phyloP scores from a whole-genome alignment of 2,888 invertebrate species.

The Sericinus montela region DNA sequence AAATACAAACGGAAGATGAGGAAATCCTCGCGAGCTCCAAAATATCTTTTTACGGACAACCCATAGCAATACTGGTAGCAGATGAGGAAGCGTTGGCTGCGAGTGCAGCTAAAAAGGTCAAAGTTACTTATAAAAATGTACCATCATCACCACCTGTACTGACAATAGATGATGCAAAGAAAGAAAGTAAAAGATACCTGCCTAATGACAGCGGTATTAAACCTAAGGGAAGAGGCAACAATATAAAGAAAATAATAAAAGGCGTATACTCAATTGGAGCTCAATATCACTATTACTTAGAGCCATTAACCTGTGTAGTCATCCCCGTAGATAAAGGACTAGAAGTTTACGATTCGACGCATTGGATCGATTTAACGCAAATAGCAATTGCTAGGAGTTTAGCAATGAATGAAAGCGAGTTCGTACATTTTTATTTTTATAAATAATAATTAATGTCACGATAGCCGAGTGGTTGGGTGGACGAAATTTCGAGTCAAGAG shows the following conservation, averaged over 20 bases:
- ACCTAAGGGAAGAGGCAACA: slow-evolving; percentile 47
- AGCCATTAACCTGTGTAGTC: slow-evolving; percentile 82
- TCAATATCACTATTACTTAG: slow-evolving; percentile 89
- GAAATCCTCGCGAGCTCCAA: slow-evolving; percentile 73
- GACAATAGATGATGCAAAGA: slow-evolving; percentile 55
- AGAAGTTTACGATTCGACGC: slow-evolving; percentile 82
- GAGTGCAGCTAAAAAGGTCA: slow-evolving; percentile 77
- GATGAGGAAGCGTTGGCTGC: slow-evolving; percentile 74
- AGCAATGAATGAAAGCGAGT: slow-evolving; percentile 78
- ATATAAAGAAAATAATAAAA: slow-evolving; percentile 63
- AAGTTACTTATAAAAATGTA: slow-evolving; percentile 75
- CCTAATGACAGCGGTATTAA: slow-evolving; percentile 36
- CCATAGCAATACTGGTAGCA: slow-evolving; percentile 84
- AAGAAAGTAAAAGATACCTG: slow-evolving; percentile 57
- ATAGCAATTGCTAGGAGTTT: slow-evolving; percentile 77
- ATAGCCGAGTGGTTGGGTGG: too few relatives aligned
- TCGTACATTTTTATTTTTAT: slow-evolving; percentile 29
- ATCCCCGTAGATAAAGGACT: slow-evolving; percentile 84
- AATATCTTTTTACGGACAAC: slow-evolving; percentile 83
- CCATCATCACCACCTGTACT: slow-evolving; percentile 45
- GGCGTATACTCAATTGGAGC: slow-evolving; percentile 80
- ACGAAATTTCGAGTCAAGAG: too few relatives aligned
- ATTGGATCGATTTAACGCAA: slow-evolving; percentile 83
- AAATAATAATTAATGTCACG: too few relatives aligned
- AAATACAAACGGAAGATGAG: slow-evolving; percentile 59